Base-by-base conservation (phyloP, 2,888 invertebrate species). In the Hirtodrosophila trivittata region DNA sequence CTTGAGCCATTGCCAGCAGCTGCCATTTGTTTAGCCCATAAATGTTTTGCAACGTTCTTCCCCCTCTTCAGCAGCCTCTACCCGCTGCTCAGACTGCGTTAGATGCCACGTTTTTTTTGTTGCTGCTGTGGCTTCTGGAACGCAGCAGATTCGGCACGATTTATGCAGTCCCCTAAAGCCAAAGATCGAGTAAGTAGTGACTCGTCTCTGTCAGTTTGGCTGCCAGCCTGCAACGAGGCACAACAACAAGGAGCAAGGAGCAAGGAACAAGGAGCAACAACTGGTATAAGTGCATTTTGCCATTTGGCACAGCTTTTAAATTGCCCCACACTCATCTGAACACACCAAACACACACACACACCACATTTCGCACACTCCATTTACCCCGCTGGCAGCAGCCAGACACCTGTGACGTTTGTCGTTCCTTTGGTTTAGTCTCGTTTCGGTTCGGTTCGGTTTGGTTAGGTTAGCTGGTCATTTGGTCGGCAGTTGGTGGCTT, bases 11-110 rank as follows among this genome's bases (percentile, higher is more conserved):
- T 78, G 78, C 83, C 83, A 80, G 64, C 49, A 64, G 68, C 66
- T 75, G 82, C 69, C 85, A 75, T 81, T 75, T 81, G 71, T 72
- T 71, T 77, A 64, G 63, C 41, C 73, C 81, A 77, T 80, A 84
- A 80, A 80, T 84, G 82, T 84, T 75, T 74, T 66, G 63, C 64
- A 59, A 38, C 42, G 32, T 14, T 38, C 16, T 6, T 8, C 3
- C 10, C 2, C 10, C 2, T 9, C 13, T 7, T 1, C 2, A 5
- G 8, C 13, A 3, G 21, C 7, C 16, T 3, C 1, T 3, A 18
- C 3, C 10, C 13, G 35, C 35, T 13, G 12, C 38, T 3, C 26
- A 10, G 28, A 21, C 28, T 28, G 28, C 28, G 2, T 5, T 28
- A n/a, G 9, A 7, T 28, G 28, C 28, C 28, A 2, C 28, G 38